Conservation (phyloP, 2,888 invertebrate genomes). For the Trilocha varians region DNA sequence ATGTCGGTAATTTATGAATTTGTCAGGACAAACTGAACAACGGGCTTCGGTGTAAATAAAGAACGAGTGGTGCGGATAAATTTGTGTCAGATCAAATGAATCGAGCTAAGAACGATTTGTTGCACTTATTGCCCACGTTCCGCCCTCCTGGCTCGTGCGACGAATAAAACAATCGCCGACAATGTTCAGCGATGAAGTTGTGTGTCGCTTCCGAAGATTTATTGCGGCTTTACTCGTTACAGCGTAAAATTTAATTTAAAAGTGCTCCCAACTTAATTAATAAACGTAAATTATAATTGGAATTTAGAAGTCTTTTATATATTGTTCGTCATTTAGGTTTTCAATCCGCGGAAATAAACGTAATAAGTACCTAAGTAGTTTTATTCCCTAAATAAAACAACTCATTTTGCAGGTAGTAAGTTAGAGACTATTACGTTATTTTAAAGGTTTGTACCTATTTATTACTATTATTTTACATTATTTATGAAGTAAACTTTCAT, state of each 20-base stretch:
- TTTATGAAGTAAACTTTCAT: too few species aligned
- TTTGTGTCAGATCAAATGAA: constrained; percentile 73
- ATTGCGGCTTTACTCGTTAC: constrained; percentile 13
- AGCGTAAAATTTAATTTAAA: neutral
- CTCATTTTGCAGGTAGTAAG: too few species aligned
- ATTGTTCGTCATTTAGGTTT: too few species aligned
- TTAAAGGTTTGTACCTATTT: too few species aligned
- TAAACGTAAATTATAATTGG: neutral
- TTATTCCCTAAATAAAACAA: too few species aligned
- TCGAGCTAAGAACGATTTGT: constrained; percentile 57
- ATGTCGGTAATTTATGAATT: constrained; percentile 74
- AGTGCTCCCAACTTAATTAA: neutral
- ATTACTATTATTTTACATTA: too few species aligned
- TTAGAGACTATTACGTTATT: too few species aligned
- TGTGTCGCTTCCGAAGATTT: constrained; percentile 31
- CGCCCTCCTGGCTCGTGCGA: constrained; percentile 24
- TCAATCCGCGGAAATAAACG: too few species aligned
- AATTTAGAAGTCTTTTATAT: too few species aligned
- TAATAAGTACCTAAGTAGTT: too few species aligned
- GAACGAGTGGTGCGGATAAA: constrained; percentile 63
- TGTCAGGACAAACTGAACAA: constrained; percentile 69
- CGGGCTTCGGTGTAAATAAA: constrained; percentile 64
- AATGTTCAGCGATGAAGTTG: constrained; percentile 34
- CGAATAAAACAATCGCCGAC: constrained; percentile 27
- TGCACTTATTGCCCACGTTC: constrained; percentile 51